Percentiles rank a stretch among this genome's conserved stretches.
phyloP scores from a whole-genome alignment of 2,113 vertebrate genomes.

The Rhea americana region DNA sequence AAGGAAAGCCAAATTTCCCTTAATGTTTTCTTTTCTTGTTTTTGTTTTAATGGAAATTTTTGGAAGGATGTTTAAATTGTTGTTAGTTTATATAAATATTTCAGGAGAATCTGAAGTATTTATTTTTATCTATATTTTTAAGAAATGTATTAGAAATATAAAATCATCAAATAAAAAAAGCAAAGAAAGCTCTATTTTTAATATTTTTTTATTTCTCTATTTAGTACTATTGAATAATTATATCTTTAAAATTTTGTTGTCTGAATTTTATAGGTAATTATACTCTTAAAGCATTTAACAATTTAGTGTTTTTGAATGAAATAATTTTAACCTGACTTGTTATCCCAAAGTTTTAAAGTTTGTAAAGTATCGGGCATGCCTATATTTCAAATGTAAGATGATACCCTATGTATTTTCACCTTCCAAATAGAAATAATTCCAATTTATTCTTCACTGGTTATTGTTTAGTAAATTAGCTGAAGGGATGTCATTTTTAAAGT shows the following conservation, averaged over 20 bases:
- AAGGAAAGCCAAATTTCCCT: background rate
- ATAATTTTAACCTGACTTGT: background rate
- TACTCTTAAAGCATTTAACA: background rate
- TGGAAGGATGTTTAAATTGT: background rate
- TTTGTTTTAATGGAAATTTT: background rate
- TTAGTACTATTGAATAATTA: background rate
- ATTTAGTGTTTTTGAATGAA: background rate
- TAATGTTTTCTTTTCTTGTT: background rate
- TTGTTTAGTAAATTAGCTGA: slow-evolving; percentile 12
- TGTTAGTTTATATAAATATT: background rate
- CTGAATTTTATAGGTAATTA: background rate
- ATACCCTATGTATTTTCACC: background rate
- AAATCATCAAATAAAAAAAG: background rate
- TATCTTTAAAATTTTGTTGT: background rate
- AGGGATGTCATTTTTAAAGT: background rate
- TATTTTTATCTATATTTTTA: background rate
- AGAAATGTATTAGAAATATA: background rate
- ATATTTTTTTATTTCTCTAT: background rate
- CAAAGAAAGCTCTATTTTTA: background rate
- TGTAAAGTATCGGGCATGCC: background rate
- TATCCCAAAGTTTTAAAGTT: background rate
- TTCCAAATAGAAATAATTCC: background rate
- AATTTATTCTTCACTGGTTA: background rate
- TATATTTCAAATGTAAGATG: background rate
- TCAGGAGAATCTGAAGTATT: background rate